Evolutionary conservation across 2,888 invertebrate genomes (phyloP).

Genomic region (Drosophila limbata): DNA sequence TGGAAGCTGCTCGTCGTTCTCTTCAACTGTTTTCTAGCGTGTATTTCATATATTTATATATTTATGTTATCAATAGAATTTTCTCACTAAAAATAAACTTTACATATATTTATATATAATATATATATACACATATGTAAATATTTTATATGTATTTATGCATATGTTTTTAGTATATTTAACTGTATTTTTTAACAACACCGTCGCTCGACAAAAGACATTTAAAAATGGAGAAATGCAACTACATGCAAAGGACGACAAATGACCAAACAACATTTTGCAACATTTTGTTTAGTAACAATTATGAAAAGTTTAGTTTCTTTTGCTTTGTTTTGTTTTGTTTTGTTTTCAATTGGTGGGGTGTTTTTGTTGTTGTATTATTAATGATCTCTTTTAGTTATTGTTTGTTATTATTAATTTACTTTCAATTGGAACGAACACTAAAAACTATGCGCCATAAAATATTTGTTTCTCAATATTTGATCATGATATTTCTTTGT

Average conservation of each 20-base stretch:
- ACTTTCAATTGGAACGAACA: constrained; percentile 70
- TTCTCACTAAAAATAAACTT: constrained; percentile 68
- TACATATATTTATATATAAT: constrained; percentile 35
- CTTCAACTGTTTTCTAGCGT: constrained; percentile 16
- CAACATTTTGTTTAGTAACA: constrained; percentile 55
- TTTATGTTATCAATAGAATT: constrained; percentile 49
- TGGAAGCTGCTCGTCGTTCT: constrained; percentile 38
- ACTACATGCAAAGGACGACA: constrained; percentile 68
- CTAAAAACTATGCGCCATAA: constrained; percentile 75
- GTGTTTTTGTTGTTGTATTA: constrained; percentile 56
- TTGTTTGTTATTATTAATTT: constrained; percentile 13
- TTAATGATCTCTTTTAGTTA: constrained; percentile 17
- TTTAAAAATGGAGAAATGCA: constrained; percentile 63
- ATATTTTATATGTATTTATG: constrained; percentile 43
- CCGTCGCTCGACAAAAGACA: constrained; percentile 57
- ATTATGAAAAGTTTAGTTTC: constrained; percentile 54
- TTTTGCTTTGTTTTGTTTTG: neutral
- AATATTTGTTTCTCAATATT: constrained; percentile 62
- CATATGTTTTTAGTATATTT: constrained; percentile 53
- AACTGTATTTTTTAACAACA: constrained; percentile 69
- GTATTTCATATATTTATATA: constrained; percentile 7
- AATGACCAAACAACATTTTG: constrained; percentile 61
- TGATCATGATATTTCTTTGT: constrained; percentile 51
- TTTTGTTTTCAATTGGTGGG: constrained; percentile 67
- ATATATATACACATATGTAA: constrained; percentile 36